Conservation (phyloP, 2,888 invertebrate species). For the Lepidonotus clava region DNA sequence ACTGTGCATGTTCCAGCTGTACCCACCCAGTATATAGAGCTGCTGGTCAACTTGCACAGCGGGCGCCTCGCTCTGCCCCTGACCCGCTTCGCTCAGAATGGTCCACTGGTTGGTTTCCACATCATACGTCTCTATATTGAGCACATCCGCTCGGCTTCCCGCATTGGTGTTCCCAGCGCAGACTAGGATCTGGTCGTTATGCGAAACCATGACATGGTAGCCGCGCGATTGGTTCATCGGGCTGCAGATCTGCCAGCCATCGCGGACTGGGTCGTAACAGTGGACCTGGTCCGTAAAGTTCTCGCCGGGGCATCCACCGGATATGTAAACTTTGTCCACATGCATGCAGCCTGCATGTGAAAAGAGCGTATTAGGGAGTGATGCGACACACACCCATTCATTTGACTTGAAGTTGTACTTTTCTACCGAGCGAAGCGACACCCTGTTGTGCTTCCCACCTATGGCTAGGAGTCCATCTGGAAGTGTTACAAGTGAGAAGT, state of each 20-base stretch:
- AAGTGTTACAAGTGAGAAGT: conserved; percentile 65
- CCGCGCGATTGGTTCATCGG: conserved; percentile 67
- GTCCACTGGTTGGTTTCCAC: conserved; percentile 66
- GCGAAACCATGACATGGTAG: conserved; percentile 67
- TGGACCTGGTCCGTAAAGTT: conserved; percentile 67
- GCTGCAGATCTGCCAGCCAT: conserved; percentile 63
- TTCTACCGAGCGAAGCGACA: conserved; percentile 65
- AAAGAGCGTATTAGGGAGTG: conserved; percentile 65
- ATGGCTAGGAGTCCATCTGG: conserved; percentile 65
- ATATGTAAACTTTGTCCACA: conserved; percentile 64
- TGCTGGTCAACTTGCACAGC: conserved; percentile 60
- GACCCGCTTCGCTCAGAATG: conserved; percentile 61
- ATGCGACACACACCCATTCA: conserved; percentile 64
- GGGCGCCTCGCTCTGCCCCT: conserved; percentile 66
- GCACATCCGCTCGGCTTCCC: conserved; percentile 66
- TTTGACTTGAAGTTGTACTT: conserved; percentile 66
- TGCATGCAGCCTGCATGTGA: conserved; percentile 67
- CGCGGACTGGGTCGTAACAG: conserved; percentile 63
- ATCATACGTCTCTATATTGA: conserved; percentile 65
- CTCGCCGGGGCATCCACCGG: conserved; percentile 67
- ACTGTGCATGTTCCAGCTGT: conserved; percentile 66
- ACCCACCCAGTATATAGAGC: conserved; percentile 64
- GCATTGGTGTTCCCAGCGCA: conserved; percentile 68
- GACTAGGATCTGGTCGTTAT: conserved; percentile 62
- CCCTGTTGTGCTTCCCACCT: conserved; percentile 66